phyloP scores from a whole-genome alignment of 2,113 vertebrate genomes.

The Cinclus cinclus region DNA sequence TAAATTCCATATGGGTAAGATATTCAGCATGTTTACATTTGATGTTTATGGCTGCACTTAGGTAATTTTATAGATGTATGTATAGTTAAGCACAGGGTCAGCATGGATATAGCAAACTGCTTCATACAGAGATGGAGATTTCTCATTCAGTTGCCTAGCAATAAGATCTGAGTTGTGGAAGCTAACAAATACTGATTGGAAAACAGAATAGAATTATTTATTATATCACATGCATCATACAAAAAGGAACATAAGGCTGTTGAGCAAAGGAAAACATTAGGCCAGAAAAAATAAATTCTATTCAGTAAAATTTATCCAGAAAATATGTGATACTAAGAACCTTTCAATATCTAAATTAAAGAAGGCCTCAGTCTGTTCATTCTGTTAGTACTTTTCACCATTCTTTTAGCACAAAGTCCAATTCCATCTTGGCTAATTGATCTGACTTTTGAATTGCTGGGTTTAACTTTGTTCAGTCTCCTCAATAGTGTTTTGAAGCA shows the following conservation, averaged over 20 bases:
- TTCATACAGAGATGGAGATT: not conserved
- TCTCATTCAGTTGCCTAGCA: constrained; percentile 63
- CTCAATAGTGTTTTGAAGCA: not conserved
- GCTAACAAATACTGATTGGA: constrained; percentile 15
- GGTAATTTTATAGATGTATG: not conserved
- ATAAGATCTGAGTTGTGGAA: constrained; percentile 25
- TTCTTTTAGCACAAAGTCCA: not conserved
- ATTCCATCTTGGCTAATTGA: not conserved
- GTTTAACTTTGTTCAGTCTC: not conserved
- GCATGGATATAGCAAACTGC: not conserved
- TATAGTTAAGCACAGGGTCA: constrained; percentile 7
- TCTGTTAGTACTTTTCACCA: not conserved
- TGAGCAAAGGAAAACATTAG: not conserved
- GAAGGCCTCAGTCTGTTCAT: not conserved
- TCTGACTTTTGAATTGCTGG: not conserved
- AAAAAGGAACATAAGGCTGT: not conserved
- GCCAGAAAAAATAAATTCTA: not conserved
- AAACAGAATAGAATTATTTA: constrained; percentile 16
- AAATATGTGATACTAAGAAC: not conserved
- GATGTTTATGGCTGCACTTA: not conserved
- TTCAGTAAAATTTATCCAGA: not conserved
- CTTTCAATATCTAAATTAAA: not conserved
- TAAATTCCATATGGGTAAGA: constrained; percentile 29
- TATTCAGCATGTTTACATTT: not conserved
- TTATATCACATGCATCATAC: not conserved